Conservation (phyloP, 2,113 vertebrate species). For the Phrynosoma blainvillii region DNA sequence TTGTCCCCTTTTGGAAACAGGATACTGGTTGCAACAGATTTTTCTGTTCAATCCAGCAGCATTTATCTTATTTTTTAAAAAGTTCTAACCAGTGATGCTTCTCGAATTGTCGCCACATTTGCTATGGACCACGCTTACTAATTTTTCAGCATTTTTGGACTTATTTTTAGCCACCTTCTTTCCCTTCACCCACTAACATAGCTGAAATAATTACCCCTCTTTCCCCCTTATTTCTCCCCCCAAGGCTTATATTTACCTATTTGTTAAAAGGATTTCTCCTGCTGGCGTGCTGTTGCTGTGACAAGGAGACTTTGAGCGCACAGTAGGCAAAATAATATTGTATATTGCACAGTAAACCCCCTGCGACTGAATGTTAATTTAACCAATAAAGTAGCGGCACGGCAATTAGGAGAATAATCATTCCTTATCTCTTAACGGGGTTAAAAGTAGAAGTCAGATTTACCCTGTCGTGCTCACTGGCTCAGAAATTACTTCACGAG, state of each 20-base stretch:
- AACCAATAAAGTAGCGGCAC: constrained; percentile 80
- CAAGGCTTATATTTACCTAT: constrained; percentile 80
- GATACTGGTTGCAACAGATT: neutral
- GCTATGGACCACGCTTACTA: constrained; percentile 54
- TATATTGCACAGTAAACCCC: constrained; percentile 73
- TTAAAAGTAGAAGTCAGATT: constrained; percentile 73
- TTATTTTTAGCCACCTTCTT: constrained; percentile 73
- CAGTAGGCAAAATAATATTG: constrained; percentile 80
- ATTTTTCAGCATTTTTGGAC: constrained; percentile 68
- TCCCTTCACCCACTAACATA: constrained; percentile 70
- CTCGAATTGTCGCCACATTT: neutral
- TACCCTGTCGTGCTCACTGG: constrained; percentile 60
- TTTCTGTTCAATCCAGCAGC: neutral
- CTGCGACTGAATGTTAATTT: constrained; percentile 81
- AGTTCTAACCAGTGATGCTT: neutral
- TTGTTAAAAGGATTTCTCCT: constrained; percentile 78
- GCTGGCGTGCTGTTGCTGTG: constrained; percentile 80
- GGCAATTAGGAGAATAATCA: constrained; percentile 75
- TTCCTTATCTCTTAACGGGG: constrained; percentile 75
- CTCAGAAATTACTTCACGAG: constrained; percentile 69
- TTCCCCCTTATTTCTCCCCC: constrained; percentile 62
- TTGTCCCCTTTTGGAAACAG: neutral
- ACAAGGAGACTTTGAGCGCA: constrained; percentile 79
- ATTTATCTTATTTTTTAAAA: neutral
- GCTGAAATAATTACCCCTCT: constrained; percentile 79